Evolutionary conservation across 2,797 vertebrate genomes (phyloP).

Genomic region (Pachyuromys duprasi): DNA sequence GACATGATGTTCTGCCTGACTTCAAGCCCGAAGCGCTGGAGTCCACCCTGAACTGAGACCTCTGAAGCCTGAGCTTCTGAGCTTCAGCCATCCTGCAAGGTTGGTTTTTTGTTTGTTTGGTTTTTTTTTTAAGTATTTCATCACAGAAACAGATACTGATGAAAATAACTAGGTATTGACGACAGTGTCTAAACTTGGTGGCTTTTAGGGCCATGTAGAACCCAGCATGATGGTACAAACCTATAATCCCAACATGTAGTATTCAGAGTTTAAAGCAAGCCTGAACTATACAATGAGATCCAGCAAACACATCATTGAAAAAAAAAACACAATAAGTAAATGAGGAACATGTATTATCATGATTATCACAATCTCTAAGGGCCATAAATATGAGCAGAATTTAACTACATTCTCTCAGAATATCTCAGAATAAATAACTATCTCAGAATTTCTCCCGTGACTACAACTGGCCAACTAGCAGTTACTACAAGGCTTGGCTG

Average conservation of each 20-base stretch:
- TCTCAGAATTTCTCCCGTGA: background rate
- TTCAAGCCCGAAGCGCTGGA: no score
- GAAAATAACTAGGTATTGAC: background rate
- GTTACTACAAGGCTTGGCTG: background rate
- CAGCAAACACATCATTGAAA: background rate
- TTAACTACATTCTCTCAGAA: no score
- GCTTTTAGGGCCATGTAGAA: background rate
- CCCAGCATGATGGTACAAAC: background rate
- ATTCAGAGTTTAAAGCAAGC: background rate
- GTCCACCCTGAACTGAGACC: no score
- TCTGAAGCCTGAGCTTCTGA: no score
- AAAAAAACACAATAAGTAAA: background rate
- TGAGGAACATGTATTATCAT: background rate
- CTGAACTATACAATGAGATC: background rate
- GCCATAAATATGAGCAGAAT: background rate
- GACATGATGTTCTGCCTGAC: no score
- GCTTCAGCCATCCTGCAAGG: no score
- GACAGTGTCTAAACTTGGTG: background rate
- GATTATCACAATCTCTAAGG: background rate
- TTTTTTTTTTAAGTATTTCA: background rate
- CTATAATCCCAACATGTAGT: background rate
- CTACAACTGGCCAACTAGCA: background rate
- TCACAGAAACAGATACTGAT: background rate
- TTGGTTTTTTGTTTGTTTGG: no score
- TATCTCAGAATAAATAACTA: no score